phyloP scores from a whole-genome alignment of 2,797 vertebrate species.

The Botia almorhae region DNA sequence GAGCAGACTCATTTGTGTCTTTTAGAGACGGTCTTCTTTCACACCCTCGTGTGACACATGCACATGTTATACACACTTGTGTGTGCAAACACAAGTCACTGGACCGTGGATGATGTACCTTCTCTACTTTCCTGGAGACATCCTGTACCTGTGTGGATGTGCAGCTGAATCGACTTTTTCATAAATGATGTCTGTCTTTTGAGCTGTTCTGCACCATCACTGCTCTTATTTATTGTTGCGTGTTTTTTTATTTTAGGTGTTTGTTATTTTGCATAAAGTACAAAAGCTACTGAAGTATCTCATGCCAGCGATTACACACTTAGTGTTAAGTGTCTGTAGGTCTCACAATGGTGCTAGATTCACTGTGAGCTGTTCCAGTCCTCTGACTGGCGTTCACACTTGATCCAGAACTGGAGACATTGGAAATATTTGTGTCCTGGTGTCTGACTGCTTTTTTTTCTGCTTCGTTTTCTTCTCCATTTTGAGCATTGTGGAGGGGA shows the following conservation, averaged over 20 bases:
- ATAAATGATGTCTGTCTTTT: neutral
- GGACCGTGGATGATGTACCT: constrained; percentile 38
- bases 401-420: constrained; percentile 18
- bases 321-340: constrained; percentile 62
- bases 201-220: constrained; percentile 79
- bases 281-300: constrained; percentile 59
- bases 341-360: constrained; percentile 98
- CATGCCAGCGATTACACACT: constrained; percentile 66
- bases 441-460: constrained; percentile 12
- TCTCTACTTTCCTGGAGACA: constrained; percentile 67
- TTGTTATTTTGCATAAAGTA: constrained; percentile 70
- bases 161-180: constrained; percentile 88
- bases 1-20: constrained; percentile 32
- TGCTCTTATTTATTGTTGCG: constrained; percentile 98
- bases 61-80: neutral
- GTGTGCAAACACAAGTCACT: constrained; percentile 13
- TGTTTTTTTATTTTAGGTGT: constrained; percentile 87
- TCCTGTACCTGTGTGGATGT: constrained; percentile 98
- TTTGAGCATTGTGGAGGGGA: constrained; percentile 19
- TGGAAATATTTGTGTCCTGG: constrained; percentile 24
- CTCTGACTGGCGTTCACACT: constrained; percentile 81
- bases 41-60: neutral
- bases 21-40: constrained; percentile 13
- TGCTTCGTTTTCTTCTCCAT: neutral
- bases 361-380: constrained; percentile 93